Evolutionary conservation across 2,888 invertebrate genomes (phyloP).

Genomic region (Neoascia interrupta): DNA sequence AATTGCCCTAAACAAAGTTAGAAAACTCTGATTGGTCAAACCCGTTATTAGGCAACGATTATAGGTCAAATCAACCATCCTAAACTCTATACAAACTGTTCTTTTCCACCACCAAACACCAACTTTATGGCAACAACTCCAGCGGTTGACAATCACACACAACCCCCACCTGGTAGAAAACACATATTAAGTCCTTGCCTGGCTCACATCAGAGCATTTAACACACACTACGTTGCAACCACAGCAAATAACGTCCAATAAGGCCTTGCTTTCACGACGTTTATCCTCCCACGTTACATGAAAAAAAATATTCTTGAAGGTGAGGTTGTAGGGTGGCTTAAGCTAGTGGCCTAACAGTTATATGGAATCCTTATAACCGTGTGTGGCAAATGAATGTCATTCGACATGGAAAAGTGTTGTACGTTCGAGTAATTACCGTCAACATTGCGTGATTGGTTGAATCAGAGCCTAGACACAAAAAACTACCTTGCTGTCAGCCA

Average conservation of each 20-base stretch:
- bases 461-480: constrained; percentile 73
- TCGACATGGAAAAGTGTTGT: constrained; percentile 77
- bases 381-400: constrained; percentile 76
- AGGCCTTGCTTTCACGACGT: too few species aligned
- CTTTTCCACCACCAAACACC: constrained; percentile 43
- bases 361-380: constrained; percentile 77
- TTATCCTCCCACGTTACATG: too few species aligned
- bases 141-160: constrained; percentile 6
- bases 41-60: constrained; percentile 54
- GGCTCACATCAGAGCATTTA: too few species aligned
- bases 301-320: too few species aligned
- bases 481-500: constrained; percentile 45
- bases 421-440: constrained; percentile 78
- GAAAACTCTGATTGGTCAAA: constrained; percentile 51
- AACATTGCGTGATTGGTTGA: constrained; percentile 80
- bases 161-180: constrained; percentile 28
- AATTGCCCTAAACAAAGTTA: too few species aligned
- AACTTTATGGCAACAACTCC: constrained; percentile 1
- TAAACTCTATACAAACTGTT: constrained; percentile 9
- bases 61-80: constrained; percentile 61
- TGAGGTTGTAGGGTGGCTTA: too few species aligned
- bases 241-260: too few species aligned
- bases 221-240: too few species aligned
- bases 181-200: constrained; percentile 35
- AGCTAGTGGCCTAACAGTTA: constrained; percentile 76